Base-by-base conservation (phyloP, 2,888 invertebrate genomes). In the Creontiades dilutus region DNA sequence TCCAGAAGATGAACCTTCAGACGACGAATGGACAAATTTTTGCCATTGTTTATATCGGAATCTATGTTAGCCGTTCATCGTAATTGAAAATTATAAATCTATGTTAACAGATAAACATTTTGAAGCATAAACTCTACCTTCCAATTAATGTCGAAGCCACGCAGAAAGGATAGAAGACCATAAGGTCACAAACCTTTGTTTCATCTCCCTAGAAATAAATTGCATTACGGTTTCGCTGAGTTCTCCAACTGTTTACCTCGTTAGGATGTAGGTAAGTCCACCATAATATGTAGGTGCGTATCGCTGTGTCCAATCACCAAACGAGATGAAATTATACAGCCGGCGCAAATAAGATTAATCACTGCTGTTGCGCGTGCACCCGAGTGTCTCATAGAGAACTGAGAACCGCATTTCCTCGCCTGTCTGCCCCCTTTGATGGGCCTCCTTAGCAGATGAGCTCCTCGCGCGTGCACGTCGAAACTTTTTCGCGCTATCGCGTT, bases 401-500 rank as follows among this genome's bases (percentile, higher is more conserved):
- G 9, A 68, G 23, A 68, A 68, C n/a, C 68, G 68, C 68, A 68
- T 27, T 68, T 68, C 68, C 27, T 27, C 68, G 68, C 68, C 23
- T 68, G 68, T 68, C 68, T 68, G 68, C 68, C 23, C 23, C 23
- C 23, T 68, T 27, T 68, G 68, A 68, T 68, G 68, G 68, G n/a
- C n/a, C 19, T 68, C 27, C 23, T 68, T 27, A 12, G 23, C 5
- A 4, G 23, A 0, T 23, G 68, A 61, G 68, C 68, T 68, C 23
- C 68, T 68, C 68, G 68, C 68, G 68, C 19, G 23, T 23, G 19
- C 68, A 23, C 5, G 12, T n/a, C 23, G 68, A 68, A 68, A 19
- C 23, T 68, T 19, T n/a, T 23, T 68, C 68, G 68, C 19, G 23
- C 23, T 23, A 68, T 68, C 23, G 68, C 68, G 68, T 68, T 68